A percentile compares a stretch with the other conserved stretches of the same genome.
phyloP scores from a whole-genome alignment of 2,113 vertebrate genomes.

The Ophiodon elongatus region DNA sequence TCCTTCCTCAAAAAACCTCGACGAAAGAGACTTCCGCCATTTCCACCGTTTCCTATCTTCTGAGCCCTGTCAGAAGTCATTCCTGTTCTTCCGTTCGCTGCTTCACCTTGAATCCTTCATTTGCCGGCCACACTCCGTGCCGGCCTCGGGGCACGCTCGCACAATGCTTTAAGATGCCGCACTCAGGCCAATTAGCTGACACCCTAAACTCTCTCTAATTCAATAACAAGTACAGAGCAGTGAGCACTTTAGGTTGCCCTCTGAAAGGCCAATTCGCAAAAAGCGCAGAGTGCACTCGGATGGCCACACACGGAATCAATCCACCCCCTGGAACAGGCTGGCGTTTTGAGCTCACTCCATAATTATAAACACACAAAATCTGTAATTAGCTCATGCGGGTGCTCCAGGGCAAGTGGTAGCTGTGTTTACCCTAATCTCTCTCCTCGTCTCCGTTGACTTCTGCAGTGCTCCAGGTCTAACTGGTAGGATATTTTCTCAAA shows the following conservation, averaged over 20 bases:
- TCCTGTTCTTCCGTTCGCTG: not conserved
- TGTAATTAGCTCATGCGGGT: slow-evolving; percentile 78
- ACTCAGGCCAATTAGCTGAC: slow-evolving; percentile 77
- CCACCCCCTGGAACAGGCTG: slow-evolving; percentile 72
- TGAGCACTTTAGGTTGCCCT: slow-evolving; percentile 68
- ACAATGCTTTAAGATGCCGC: slow-evolving; percentile 56
- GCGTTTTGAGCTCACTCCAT: slow-evolving; percentile 76
- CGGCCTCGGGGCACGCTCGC: slow-evolving; percentile 55
- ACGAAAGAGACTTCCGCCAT: slow-evolving; percentile 21
- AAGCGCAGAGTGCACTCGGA: slow-evolving; percentile 72
- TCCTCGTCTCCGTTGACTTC: slow-evolving; percentile 67
- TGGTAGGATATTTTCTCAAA: slow-evolving; percentile 82
- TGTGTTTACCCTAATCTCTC: slow-evolving; percentile 68
- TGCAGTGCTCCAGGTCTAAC: slow-evolving; percentile 73
- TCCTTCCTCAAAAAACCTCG: slow-evolving; percentile 20
- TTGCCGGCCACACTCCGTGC: slow-evolving; percentile 9
- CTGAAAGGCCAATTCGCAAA: slow-evolving; percentile 70
- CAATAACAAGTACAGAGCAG: slow-evolving; percentile 78
- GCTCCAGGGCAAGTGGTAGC: slow-evolving; percentile 70
- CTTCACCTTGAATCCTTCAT: slow-evolving; percentile 45
- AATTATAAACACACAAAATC: slow-evolving; percentile 81
- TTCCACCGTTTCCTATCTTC: slow-evolving; percentile 25
- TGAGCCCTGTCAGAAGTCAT: slow-evolving; percentile 8
- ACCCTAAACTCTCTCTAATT: slow-evolving; percentile 79
- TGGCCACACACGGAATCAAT: slow-evolving; percentile 79